Base-by-base conservation (phyloP, 2,888 invertebrate genomes). In the Ferrisia virgata region DNA sequence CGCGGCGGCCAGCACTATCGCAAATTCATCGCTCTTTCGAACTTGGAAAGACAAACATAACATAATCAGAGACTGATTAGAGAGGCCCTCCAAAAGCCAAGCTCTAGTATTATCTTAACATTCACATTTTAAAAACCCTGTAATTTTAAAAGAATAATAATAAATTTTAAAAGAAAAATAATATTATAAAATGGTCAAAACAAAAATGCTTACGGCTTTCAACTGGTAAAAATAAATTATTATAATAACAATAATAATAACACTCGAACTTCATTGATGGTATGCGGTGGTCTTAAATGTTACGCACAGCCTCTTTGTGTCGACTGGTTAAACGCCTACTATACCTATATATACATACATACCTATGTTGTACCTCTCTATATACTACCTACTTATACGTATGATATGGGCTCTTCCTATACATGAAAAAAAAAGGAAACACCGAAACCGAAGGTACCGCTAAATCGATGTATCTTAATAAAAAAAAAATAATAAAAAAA, bases 221-320 rank as follows among this genome's bases (percentile, higher is more conserved):
- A 76, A 76, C 13, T 36, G 22, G 72, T 76, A 76, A 76, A 76
- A 76, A 76, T 76, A 76, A 76, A 76, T 76, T 76, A 76, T 76
- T 36, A 76, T 76, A 76, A 76, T 76, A 76, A 76, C 72, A 76
- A 76, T 76, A 76, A 76, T 76, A 76, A 72, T 72, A 76, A 76
- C 18, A 69, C 18, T 58, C n/a, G 72, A 36, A 28, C 64, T 64
- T 64, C 64, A 76, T 76, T 36, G 72, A 36, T 36, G 72, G 72
- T 76, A 76, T 36, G 31, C 72, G 72, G 72, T 76, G 33, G 72
- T 76, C 72, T 76, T 76, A 76, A 33, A 76, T 76, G 72, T 76
- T 76, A 76, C 36, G 72, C 64, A 64, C 64, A 64, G 18, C 64
- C 64, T 64, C 64, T 64, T 64, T 64, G 28, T 64, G 64, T 64